phyloP scores from a whole-genome alignment of 1,140 invertebrate genomes.

The Charaxes varanes region DNA sequence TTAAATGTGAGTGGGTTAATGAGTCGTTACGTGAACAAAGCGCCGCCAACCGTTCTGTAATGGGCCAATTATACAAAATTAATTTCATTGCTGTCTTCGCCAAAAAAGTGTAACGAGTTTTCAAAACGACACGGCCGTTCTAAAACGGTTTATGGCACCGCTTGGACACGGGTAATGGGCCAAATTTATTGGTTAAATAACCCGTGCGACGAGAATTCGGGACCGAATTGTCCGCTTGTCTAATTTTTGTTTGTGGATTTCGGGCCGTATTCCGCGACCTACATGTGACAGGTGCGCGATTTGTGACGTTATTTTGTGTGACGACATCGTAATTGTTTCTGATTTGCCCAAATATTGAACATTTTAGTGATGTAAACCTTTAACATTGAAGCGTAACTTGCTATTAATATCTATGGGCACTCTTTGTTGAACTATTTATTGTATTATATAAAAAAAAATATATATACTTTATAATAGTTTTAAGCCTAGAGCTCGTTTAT shows the following conservation, averaged over 20 bases:
- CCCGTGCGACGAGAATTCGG: slow-evolving; percentile 33
- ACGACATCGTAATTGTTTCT: no score
- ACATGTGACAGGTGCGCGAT: slow-evolving; percentile 31
- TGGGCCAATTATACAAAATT: slow-evolving; percentile 57
- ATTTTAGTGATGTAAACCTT: no score
- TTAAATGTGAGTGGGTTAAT: slow-evolving; percentile 15
- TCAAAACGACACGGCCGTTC: slow-evolving; percentile 45
- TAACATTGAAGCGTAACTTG: no score
- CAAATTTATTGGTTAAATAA: slow-evolving; percentile 69
- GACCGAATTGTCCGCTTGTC: slow-evolving; percentile 57
- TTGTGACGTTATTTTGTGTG: no score
- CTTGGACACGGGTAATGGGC: slow-evolving; percentile 61
- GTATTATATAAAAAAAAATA: no score
- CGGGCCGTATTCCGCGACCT: slow-evolving; percentile 38
- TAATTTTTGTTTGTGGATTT: slow-evolving; percentile 61
- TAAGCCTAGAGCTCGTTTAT: no score
- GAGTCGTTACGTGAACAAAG: slow-evolving; percentile 15
- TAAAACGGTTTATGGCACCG: slow-evolving; percentile 50
- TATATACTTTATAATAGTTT: no score
- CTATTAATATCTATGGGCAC: no score
- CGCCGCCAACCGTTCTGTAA: slow-evolving; percentile 27
- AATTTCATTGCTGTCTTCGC: slow-evolving; percentile 57
- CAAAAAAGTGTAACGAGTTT: slow-evolving; percentile 56
- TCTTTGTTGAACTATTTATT: no score
- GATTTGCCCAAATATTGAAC: no score